Percentiles rank a stretch among this genome's conserved stretches.
Evolutionary conservation across 2,797 vertebrate genomes (phyloP).

Genomic region (Acanthornis magna): DNA sequence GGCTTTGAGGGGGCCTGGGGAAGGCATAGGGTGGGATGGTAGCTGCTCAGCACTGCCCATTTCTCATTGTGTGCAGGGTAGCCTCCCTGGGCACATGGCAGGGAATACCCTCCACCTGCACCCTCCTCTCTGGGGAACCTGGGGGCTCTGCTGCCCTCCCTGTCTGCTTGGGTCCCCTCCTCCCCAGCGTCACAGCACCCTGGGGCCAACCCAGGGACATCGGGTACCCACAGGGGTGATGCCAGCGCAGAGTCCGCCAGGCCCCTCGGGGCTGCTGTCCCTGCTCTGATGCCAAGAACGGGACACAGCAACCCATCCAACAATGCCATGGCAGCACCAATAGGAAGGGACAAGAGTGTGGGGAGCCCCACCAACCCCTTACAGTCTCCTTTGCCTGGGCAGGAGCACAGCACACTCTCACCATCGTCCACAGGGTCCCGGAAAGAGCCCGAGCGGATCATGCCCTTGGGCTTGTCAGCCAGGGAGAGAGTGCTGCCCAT

Average conservation of each 20-base stretch:
- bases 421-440: constrained; percentile 90
- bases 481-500: constrained; percentile 93
- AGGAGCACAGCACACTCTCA: constrained; percentile 69
- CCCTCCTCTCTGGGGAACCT: not conserved
- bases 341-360: not conserved
- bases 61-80: rapidly evolving
- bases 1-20: not conserved
- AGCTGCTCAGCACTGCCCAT: not conserved
- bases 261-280: not conserved
- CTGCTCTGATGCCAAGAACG: rapidly evolving
- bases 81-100: not conserved
- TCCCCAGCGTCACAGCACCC: not conserved
- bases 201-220: not conserved
- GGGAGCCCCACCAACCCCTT: not conserved
- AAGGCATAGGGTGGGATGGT: not conserved
- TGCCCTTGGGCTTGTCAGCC: constrained; percentile 92
- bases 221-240: not conserved
- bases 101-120: not conserved
- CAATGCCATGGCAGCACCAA: not conserved
- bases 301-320: not conserved
- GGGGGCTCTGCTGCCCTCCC: not conserved
- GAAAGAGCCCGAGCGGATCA: constrained; percentile 97
- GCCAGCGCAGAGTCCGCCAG: not conserved
- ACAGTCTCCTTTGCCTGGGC: not conserved
- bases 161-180: not conserved